Percentiles rank a stretch among this genome's conserved stretches.
These are phyloP conservation scores for Megaceryle torquata DNA, from an alignment of 2,113 vertebrate genomes.

Conservation along the genomic window DNA sequence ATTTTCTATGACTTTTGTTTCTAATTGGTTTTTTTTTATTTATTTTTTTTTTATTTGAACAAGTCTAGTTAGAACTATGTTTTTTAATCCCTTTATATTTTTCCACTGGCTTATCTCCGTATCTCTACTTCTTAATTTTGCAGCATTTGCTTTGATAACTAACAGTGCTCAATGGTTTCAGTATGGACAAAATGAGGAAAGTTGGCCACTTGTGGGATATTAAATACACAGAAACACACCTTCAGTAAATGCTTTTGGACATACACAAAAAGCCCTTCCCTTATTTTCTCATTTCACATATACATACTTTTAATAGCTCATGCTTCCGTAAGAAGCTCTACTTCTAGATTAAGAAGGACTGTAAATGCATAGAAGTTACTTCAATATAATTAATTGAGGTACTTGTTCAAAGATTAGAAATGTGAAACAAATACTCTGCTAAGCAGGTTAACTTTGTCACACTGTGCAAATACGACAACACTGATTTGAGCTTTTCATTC, in stretches of 20 bases:
- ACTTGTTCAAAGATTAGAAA: constrained; percentile 36
- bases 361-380: not conserved
- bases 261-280: not conserved
- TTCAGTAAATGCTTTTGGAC: not conserved
- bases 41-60: constrained; percentile 76
- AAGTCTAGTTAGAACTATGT: constrained; percentile 76
- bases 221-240: constrained; percentile 17
- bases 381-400: constrained; percentile 9
- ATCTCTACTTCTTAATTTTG: constrained; percentile 56
- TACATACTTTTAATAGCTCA: not conserved
- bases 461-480: not conserved
- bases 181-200: constrained; percentile 24
- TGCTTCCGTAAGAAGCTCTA: not conserved
- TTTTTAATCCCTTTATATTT: constrained; percentile 82
- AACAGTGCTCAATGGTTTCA: constrained; percentile 48
- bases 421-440: constrained; percentile 19
- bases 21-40: constrained; percentile 84
- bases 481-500: not conserved
- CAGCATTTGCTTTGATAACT: constrained; percentile 67
- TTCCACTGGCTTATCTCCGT: constrained; percentile 62
- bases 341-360: not conserved
- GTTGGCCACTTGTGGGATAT: not conserved
- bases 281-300: constrained; percentile 20
- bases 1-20: constrained; percentile 90
- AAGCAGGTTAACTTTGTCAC: constrained; percentile 15